Evolutionary conservation across 1,140 invertebrate species (phyloP).

Genomic region (Venturia canescens): DNA sequence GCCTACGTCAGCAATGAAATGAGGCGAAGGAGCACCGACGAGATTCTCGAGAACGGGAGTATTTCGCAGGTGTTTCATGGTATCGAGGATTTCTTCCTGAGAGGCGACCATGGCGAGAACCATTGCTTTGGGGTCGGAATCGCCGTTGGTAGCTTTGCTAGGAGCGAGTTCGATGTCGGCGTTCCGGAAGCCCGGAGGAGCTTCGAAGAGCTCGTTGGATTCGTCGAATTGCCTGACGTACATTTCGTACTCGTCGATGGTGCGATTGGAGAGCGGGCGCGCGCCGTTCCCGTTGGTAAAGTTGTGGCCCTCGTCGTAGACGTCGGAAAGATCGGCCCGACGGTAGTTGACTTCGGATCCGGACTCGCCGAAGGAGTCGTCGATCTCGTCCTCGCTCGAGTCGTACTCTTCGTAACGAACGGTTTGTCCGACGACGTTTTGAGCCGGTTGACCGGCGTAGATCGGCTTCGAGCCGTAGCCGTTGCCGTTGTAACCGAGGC

Average conservation of each 20-base stretch:
- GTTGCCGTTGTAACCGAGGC: conserved; percentile 37
- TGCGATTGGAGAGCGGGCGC: conserved; percentile 45
- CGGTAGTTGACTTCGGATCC: conserved; percentile 42
- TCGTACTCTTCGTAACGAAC: conserved; percentile 52
- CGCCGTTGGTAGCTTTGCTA: conserved; percentile 56
- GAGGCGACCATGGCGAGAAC: conserved; percentile 66
- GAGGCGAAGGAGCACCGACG: conserved; percentile 59
- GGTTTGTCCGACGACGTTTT: conserved; percentile 16
- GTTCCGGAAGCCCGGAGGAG: conserved; percentile 48
- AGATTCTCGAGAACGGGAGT: conserved; percentile 70
- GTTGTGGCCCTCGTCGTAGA: conserved; percentile 40
- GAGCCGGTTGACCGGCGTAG: conserved; percentile 7
- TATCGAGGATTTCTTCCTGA: conserved; percentile 67
- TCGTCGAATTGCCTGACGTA: conserved; percentile 42
- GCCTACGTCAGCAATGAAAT: conserved; percentile 61
- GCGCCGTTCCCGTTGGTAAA: conserved; percentile 46
- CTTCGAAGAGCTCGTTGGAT: conserved; percentile 46
- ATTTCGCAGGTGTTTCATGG: conserved; percentile 65
- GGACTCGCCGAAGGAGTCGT: conserved; percentile 59
- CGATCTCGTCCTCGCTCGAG: conserved; percentile 64
- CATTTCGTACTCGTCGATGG: conserved; percentile 56
- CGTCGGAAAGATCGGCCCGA: background rate
- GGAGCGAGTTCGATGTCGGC: conserved; percentile 51
- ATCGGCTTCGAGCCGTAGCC: conserved; percentile 42
- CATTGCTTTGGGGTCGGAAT: conserved; percentile 59